Conservation (phyloP, 2,113 vertebrate genomes). For the Pycnonotus jocosus region DNA sequence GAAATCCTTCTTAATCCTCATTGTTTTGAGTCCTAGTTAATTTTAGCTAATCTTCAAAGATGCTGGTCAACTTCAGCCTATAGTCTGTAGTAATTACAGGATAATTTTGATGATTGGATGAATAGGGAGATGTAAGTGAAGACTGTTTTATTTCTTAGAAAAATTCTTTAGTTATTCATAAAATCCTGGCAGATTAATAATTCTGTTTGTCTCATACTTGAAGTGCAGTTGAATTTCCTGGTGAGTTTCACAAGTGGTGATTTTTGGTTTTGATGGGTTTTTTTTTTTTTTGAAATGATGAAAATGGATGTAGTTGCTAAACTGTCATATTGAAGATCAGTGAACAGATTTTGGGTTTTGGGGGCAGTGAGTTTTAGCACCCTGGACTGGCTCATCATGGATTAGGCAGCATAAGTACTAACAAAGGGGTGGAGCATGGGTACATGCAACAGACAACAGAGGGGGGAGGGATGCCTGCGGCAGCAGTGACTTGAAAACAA, state of each 20-base stretch:
- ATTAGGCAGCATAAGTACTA: neutral
- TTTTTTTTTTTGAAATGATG: neutral
- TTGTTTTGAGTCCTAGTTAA: neutral
- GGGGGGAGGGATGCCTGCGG: neutral
- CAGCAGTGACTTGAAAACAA: neutral
- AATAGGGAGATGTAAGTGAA: neutral
- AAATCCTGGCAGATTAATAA: neutral
- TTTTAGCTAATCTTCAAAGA: neutral
- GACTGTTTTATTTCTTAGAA: neutral
- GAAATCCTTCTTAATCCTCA: neutral
- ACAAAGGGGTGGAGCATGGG: rapidly evolving
- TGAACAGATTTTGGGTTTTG: neutral
- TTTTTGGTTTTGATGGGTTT: neutral
- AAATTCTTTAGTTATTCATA: neutral
- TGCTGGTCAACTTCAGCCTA: neutral
- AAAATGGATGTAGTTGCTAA: neutral
- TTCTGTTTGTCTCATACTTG: neutral
- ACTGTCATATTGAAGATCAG: neutral
- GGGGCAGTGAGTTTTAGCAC: neutral
- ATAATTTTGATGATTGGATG: neutral
- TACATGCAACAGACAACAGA: neutral
- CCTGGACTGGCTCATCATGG: neutral
- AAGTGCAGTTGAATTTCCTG: neutral
- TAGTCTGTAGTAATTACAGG: neutral
- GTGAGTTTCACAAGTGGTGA: neutral